Evolutionary conservation across 2,888 invertebrate genomes (phyloP), one percentile per base, ranked within the genome.

Genomic region (Entomobrya proxima): DNA sequence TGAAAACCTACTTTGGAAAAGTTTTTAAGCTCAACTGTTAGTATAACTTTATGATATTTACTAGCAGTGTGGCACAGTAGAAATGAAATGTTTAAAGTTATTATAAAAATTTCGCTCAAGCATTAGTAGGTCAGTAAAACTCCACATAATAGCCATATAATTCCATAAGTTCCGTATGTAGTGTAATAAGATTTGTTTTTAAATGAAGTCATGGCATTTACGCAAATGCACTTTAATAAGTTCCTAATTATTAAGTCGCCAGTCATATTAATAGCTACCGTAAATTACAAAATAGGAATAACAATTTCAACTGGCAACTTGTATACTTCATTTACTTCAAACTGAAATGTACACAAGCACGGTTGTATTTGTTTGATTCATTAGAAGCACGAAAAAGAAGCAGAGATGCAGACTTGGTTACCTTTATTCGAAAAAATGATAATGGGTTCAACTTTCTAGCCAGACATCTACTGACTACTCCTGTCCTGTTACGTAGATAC

Each of bases 361-460:
- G 27, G 4, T 58, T 3, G 58, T 30, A 13, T 58, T 30, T 27
- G 11, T 69, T 37, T 69, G 37, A 69, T 69, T 69, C 21, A 69
- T n/a, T n/a, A 27, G 37, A 47, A 40, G 40, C 58, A 76, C 76
- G 76, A 76, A 76, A n/a, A n/a, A n/a, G n/a, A n/a, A n/a, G n/a
- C n/a, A n/a, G n/a, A n/a, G n/a, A 69, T 44, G 24, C 69, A 40
- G 44, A 69, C 44, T 44, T 69, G 69, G 40, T 30, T 69, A 27
- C 44, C 40, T 69, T 69, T 40, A 69, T 44, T 47, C 6, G n/a
- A 44, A 27, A 69, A n/a, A 69, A 69, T 44, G 40, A 47, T 44
- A 69, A 47, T 69, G 27, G 47, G n/a, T 69, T 44, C 69, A 69
- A n/a, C 64, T n/a, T n/a, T 64, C n/a, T 37, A n/a, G 21, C 15